phyloP scores from a whole-genome alignment of 2,888 invertebrate species.

The Coelopa pilipes region DNA sequence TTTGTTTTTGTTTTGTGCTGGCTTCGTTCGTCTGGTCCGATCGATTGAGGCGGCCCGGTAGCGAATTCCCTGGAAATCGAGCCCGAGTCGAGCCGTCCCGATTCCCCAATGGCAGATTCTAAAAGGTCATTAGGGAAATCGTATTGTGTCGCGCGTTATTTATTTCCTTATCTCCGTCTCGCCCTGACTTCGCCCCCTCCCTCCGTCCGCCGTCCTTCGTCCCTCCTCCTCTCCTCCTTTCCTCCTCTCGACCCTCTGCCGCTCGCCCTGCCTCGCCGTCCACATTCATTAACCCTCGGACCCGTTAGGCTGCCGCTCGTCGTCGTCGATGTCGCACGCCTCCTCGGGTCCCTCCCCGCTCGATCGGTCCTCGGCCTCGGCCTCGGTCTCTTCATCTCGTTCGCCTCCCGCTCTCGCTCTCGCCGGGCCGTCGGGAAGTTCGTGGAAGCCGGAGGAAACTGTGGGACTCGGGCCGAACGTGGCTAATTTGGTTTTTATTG shows the following conservation, averaged over 20 bases:
- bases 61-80: constrained; percentile 29
- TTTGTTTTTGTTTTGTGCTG: too few species aligned
- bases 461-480: background rate
- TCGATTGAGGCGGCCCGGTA: background rate
- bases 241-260: too few species aligned
- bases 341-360: background rate
- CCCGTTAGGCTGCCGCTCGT: constrained; percentile 23
- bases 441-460: too few species aligned
- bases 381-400: too few species aligned
- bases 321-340: background rate
- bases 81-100: background rate
- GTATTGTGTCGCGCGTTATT: background rate
- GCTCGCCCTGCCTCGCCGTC: background rate
- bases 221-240: background rate
- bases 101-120: constrained; percentile 3
- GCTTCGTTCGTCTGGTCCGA: too few species aligned
- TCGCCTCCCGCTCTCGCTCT: background rate
- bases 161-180: background rate
- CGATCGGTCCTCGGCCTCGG: background rate
- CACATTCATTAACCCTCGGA: constrained; percentile 1
- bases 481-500: constrained; percentile 24
- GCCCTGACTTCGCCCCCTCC: too few species aligned
- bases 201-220: too few species aligned
- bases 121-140: constrained; percentile 30
- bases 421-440: too few species aligned